Evolutionary conservation across 2,888 invertebrate species (phyloP).

Genomic region (Trissoscelio sp.): DNA sequence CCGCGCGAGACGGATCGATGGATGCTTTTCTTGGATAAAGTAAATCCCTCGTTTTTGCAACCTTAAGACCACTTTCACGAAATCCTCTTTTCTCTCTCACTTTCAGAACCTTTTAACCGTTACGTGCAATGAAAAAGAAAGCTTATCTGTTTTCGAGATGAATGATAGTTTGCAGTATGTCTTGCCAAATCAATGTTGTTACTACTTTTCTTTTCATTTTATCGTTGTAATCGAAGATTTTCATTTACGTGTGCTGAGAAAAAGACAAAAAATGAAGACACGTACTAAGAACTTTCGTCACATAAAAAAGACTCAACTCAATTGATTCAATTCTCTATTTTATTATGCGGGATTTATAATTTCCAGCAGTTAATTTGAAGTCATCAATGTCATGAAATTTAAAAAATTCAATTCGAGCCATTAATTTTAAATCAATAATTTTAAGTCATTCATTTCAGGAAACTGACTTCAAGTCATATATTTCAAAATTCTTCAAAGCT

Average conservation of each 20-base stretch:
- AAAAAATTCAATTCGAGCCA: no score
- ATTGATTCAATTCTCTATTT: conserved; percentile 16
- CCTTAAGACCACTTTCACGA: conserved; percentile 65
- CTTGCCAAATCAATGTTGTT: conserved; percentile 50
- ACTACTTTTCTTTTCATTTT: conserved; percentile 51
- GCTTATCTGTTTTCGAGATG: conserved; percentile 65
- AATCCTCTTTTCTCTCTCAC: conserved; percentile 65
- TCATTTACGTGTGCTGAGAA: conserved; percentile 29
- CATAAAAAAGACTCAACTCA: background rate
- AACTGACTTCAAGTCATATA: no score
- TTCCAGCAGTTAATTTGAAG: no score
- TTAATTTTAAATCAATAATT: no score
- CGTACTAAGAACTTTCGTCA: conserved; percentile 11
- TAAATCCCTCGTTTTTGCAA: conserved; percentile 65
- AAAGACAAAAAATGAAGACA: conserved; percentile 8
- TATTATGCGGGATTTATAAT: no score
- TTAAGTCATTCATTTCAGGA: no score
- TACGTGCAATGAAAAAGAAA: conserved; percentile 65
- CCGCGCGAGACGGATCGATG: conserved; percentile 55
- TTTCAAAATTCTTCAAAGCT: no score
- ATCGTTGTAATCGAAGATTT: conserved; percentile 50
- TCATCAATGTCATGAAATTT: no score
- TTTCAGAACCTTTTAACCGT: conserved; percentile 65
- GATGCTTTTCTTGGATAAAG: conserved; percentile 67
- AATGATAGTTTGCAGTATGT: conserved; percentile 58